Percentiles rank a stretch among this genome's conserved stretches.
Conservation (phyloP, 30 jellyfish, hydroid and myxozoan genomes). For the Pelagia noctiluca region DNA sequence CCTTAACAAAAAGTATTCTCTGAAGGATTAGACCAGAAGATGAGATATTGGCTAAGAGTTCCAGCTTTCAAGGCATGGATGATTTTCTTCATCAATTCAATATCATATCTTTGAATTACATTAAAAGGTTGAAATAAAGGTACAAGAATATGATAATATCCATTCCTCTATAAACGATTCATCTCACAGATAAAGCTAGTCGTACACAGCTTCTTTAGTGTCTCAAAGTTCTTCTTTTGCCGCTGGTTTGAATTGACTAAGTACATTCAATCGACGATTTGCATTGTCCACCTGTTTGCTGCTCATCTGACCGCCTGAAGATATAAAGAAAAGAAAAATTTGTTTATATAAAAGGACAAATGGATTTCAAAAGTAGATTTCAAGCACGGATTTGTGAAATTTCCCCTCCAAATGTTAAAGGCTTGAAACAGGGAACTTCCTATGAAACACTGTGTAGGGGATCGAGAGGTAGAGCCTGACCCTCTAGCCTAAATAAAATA, state of each 20-base stretch:
- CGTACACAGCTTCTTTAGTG: too few relatives aligned
- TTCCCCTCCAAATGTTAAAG: not conserved
- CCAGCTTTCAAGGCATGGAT: too few relatives aligned
- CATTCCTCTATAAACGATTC: too few relatives aligned
- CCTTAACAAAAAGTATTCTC: too few relatives aligned
- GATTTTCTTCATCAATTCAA: too few relatives aligned
- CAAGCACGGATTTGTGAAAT: not conserved
- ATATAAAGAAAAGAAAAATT: not conserved
- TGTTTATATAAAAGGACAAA: not conserved
- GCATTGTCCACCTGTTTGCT: constrained; percentile 80
- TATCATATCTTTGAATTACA: too few relatives aligned
- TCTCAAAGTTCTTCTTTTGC: constrained; percentile 80
- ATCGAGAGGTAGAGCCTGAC: not conserved
- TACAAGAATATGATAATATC: too few relatives aligned
- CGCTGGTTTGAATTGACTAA: constrained; percentile 63
- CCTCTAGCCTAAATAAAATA: too few relatives aligned
- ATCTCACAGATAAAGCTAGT: too few relatives aligned
- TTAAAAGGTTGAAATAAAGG: too few relatives aligned
- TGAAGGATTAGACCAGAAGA: too few relatives aligned
- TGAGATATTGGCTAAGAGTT: too few relatives aligned
- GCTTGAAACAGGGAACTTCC: not conserved
- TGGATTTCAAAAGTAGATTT: not conserved
- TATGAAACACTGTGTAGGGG: not conserved
- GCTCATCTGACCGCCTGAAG: constrained; percentile 90
- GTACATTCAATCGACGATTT: constrained; percentile 79